Conservation (phyloP, 2,888 invertebrate genomes). For the Synanthedon myopaeformis region DNA sequence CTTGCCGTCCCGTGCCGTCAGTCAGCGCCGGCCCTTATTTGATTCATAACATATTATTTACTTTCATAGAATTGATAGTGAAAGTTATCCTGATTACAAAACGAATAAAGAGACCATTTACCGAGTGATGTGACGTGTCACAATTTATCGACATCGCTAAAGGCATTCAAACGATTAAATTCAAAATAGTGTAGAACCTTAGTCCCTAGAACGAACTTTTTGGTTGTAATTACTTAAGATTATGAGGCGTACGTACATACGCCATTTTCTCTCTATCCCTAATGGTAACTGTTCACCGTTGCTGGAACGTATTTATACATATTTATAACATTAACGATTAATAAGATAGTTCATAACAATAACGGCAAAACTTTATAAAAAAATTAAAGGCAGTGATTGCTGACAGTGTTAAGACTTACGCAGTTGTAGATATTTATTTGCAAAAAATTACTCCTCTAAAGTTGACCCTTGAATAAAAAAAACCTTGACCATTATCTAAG, state of each 20-base stretch:
- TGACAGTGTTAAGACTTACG: conserved; percentile 31
- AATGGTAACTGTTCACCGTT: conserved; percentile 70
- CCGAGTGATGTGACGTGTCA: background rate
- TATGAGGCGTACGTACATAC: conserved; percentile 38
- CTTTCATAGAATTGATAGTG: too few relatives aligned
- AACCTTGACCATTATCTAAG: too few relatives aligned
- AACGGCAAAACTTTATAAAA: conserved; percentile 38
- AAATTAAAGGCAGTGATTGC: conserved; percentile 46
- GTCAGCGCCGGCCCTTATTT: too few relatives aligned
- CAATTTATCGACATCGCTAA: conserved; percentile 11
- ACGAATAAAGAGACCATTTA: background rate
- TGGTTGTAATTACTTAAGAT: conserved; percentile 66
- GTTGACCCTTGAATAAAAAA: too few relatives aligned
- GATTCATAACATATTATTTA: too few relatives aligned
- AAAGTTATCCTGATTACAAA: too few relatives aligned
- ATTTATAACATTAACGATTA: conserved; percentile 53
- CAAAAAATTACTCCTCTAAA: too few relatives aligned
- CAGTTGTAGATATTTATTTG: background rate
- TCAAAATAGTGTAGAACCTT: conserved; percentile 45
- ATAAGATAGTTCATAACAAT: conserved; percentile 45
- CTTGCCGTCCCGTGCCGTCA: too few relatives aligned
- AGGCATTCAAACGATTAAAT: conserved; percentile 31
- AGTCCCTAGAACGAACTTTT: conserved; percentile 70
- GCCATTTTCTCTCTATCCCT: conserved; percentile 37
- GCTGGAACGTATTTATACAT: conserved; percentile 60